phyloP scores from a whole-genome alignment of 2,797 vertebrate genomes.

The Caiman crocodilus region DNA sequence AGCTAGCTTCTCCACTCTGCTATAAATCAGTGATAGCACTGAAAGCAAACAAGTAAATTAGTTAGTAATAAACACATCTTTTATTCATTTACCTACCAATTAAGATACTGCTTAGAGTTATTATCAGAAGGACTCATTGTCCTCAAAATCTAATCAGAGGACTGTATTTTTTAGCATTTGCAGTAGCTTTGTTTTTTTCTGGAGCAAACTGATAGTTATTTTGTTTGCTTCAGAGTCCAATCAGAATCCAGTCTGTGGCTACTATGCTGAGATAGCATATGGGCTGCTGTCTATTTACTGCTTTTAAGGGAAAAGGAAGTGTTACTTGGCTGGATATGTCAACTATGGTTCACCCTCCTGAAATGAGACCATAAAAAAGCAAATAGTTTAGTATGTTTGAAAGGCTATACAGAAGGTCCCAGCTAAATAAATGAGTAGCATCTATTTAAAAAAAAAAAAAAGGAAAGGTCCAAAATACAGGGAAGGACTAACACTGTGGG shows the following conservation, averaged over 20 bases:
- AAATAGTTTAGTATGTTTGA: not conserved
- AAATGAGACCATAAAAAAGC: not conserved
- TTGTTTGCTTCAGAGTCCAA: not conserved
- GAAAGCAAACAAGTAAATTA: constrained; percentile 60
- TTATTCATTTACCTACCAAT: constrained; percentile 54
- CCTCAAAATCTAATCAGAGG: constrained; percentile 23
- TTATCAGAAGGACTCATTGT: constrained; percentile 27
- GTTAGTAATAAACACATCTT: constrained; percentile 43
- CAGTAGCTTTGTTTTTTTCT: not conserved
- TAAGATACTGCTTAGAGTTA: constrained; percentile 44
- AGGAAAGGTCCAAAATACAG: not conserved
- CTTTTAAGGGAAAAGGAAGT: not conserved
- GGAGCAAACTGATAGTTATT: not conserved
- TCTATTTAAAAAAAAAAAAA: not conserved
- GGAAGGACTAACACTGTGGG: not conserved
- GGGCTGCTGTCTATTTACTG: not conserved
- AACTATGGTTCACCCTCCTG: not conserved
- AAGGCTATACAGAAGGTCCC: not conserved
- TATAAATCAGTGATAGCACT: constrained; percentile 4
- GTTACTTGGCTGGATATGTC: not conserved
- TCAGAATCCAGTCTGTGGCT: not conserved
- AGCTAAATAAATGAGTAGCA: fast-evolving
- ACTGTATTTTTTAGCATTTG: not conserved
- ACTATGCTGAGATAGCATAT: not conserved
- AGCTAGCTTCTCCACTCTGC: not conserved